A percentile compares a stretch with the other conserved stretches of the same genome.
Conservation (phyloP, 1,140 invertebrate species). For the Tenebrio molitor region DNA sequence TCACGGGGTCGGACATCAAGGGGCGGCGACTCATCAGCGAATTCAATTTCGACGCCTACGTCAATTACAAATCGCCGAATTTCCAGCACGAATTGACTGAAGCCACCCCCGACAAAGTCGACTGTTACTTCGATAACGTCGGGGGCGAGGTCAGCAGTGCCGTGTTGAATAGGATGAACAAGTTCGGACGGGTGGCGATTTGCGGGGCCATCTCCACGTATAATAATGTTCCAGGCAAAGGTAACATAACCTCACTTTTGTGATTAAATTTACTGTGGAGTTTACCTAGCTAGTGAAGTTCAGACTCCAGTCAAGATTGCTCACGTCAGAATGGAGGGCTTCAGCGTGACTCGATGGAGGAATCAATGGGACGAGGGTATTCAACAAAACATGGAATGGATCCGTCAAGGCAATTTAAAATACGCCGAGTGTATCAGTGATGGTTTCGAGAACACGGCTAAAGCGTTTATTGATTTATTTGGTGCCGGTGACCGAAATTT, state of each 20-base stretch:
- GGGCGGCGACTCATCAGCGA: constrained; percentile 74
- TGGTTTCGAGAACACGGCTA: constrained; percentile 75
- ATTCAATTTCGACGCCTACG: constrained; percentile 76
- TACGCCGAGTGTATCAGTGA: constrained; percentile 72
- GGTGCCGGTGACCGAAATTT: constrained; percentile 72
- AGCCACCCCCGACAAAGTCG: constrained; percentile 75
- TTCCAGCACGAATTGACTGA: constrained; percentile 70
- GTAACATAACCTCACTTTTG: constrained; percentile 10
- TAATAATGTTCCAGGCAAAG: constrained; percentile 65
- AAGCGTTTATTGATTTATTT: constrained; percentile 74
- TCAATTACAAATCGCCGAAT: constrained; percentile 78
- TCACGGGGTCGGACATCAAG: constrained; percentile 78
- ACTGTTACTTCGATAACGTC: constrained; percentile 81
- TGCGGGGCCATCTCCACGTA: constrained; percentile 75
- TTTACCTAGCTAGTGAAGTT: constrained; percentile 60
- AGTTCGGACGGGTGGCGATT: constrained; percentile 71
- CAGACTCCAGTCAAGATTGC: constrained; percentile 70
- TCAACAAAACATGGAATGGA: constrained; percentile 70
- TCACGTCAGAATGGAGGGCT: constrained; percentile 75
- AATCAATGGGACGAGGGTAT: constrained; percentile 70
- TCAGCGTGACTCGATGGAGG: constrained; percentile 69
- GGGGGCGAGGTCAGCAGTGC: constrained; percentile 74
- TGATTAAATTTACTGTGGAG: background rate
- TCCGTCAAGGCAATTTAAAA: constrained; percentile 72
- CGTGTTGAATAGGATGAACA: constrained; percentile 74